Percentiles rank a stretch among this genome's conserved stretches.
phyloP scores from a whole-genome alignment of 2,113 vertebrate species.

The Oophaga pumilio region DNA sequence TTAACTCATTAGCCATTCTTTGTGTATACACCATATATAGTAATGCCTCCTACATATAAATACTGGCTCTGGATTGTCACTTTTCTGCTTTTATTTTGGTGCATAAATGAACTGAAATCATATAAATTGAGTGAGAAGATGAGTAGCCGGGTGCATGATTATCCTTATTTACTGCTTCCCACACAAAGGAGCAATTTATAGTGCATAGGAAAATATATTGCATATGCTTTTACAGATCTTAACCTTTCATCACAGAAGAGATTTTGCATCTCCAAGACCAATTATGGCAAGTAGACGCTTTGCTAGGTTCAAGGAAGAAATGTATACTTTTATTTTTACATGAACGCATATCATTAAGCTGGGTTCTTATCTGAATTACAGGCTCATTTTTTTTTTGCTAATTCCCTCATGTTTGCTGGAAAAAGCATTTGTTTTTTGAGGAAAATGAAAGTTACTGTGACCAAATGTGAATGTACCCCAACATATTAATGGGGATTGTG shows the following conservation, averaged over 20 bases:
- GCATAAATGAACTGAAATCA: neutral
- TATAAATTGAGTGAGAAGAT: conserved; percentile 15
- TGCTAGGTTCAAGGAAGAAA: neutral
- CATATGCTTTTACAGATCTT: neutral
- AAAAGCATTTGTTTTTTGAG: too few relatives aligned
- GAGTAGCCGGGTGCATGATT: neutral
- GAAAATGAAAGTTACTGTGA: too few relatives aligned
- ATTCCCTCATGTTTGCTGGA: too few relatives aligned
- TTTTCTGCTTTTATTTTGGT: neutral
- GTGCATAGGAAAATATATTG: neutral
- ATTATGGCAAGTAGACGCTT: neutral
- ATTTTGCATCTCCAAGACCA: neutral
- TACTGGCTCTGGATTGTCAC: neutral
- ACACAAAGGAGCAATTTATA: neutral
- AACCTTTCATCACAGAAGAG: neutral
- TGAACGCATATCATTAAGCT: neutral
- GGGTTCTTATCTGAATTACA: too few relatives aligned
- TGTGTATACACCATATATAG: conserved; percentile 59
- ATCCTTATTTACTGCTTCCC: conserved; percentile 3
- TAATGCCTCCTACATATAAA: conserved; percentile 2
- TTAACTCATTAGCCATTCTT: conserved; percentile 99
- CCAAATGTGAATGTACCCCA: too few relatives aligned
- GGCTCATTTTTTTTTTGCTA: too few relatives aligned
- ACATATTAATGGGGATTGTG: too few relatives aligned
- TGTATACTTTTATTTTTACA: neutral